Percentiles rank a stretch among this genome's conserved stretches.
These are phyloP conservation scores for Lasioglossum oenotherae DNA, from an alignment of 2,888 invertebrate species.

Conservation along the genomic window DNA sequence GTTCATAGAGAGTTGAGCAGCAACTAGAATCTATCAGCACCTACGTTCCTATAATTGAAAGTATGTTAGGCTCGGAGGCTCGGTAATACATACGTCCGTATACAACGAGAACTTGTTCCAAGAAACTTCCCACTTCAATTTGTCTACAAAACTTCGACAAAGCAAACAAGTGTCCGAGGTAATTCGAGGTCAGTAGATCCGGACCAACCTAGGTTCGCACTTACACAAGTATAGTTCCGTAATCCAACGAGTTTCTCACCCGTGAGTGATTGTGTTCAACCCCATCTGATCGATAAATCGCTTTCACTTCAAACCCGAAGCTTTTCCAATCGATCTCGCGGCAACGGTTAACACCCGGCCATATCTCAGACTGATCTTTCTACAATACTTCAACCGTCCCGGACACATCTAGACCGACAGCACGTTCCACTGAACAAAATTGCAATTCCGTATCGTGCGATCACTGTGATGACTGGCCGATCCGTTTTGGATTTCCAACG, in stretches of 20 bases:
- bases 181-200: neutral
- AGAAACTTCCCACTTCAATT: neutral
- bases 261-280: neutral
- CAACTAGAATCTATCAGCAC: neutral
- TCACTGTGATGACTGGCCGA: neutral
- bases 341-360: neutral
- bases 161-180: neutral
- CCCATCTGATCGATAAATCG: neutral
- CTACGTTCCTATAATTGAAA: neutral
- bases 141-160: neutral
- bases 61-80: neutral
- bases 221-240: neutral
- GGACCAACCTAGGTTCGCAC: neutral
- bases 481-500: neutral
- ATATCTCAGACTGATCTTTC: neutral
- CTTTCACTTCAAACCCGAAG: neutral
- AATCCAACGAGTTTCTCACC: neutral
- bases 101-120: neutral
- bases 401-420: neutral
- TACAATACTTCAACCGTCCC: neutral
- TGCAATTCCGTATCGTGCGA: neutral
- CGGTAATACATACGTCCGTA: neutral
- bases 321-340: constrained; percentile 7
- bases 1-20: neutral
- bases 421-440: neutral